These are phyloP conservation scores for Noctua janthina DNA, from an alignment of 2,888 invertebrate species.

Conservation along the genomic window DNA sequence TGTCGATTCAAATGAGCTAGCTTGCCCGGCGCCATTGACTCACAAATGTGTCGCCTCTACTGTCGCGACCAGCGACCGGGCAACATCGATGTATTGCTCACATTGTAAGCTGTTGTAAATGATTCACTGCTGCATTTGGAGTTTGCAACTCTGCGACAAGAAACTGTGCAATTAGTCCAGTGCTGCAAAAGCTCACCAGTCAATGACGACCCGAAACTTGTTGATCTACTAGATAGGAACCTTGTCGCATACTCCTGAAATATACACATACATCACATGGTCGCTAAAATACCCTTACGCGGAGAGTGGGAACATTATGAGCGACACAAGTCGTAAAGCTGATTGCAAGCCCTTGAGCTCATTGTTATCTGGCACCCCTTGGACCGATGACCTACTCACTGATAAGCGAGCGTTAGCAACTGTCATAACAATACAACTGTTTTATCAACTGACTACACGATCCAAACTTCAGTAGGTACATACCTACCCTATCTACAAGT, in stretches of 20 bases:
- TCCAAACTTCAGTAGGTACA: neutral
- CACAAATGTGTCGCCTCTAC: constrained; percentile 57
- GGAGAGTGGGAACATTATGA: neutral
- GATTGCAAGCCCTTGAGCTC: constrained; percentile 33
- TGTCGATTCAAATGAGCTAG: constrained; percentile 58
- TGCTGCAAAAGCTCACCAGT: neutral
- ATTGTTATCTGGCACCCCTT: constrained; percentile 46
- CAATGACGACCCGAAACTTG: neutral
- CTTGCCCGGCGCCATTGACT: constrained; percentile 55
- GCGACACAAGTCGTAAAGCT: constrained; percentile 8
- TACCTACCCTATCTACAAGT: neutral
- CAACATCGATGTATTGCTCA: neutral
- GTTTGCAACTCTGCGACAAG: neutral
- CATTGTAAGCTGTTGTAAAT: neutral
- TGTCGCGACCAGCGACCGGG: neutral
- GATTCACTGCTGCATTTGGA: neutral
- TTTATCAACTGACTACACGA: constrained; percentile 14
- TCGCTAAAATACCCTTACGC: neutral
- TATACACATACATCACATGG: neutral
- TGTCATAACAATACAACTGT: constrained; percentile 20
- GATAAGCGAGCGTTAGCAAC: constrained; percentile 43
- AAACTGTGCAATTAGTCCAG: neutral
- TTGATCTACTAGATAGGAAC: neutral
- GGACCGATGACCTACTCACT: constrained; percentile 45
- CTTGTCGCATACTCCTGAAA: neutral